Conservation (phyloP, 1,140 invertebrate species). For the Euglossa dilemma region DNA sequence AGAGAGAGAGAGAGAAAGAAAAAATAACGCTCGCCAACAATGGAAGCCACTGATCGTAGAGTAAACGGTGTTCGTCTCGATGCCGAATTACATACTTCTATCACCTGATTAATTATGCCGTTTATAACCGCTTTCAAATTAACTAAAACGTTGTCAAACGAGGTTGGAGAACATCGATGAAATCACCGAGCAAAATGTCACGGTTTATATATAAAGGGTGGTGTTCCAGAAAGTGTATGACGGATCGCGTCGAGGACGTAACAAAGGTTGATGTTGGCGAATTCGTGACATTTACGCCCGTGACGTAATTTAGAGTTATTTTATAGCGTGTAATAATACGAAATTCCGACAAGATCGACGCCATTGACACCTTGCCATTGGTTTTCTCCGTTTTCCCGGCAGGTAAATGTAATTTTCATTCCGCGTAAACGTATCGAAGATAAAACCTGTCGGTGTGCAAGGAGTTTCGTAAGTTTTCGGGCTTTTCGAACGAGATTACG, state of each 20-base stretch:
- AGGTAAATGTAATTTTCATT: no score
- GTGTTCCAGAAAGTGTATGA: constrained; percentile 40
- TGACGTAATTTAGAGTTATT: constrained; percentile 46
- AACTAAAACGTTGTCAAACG: not conserved
- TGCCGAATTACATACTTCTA: no score
- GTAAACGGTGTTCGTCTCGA: no score
- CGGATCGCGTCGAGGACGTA: constrained; percentile 22
- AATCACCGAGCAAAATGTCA: constrained; percentile 40
- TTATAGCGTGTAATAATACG: not conserved
- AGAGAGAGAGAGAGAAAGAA: not conserved
- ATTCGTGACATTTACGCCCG: constrained; percentile 46
- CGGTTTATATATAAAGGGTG: constrained; percentile 42
- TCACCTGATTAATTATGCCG: not conserved
- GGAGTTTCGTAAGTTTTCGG: not conserved
- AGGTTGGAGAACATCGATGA: constrained; percentile 7
- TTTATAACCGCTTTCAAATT: not conserved
- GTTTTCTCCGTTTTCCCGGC: no score
- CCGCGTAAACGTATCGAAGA: not conserved
- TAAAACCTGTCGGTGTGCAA: not conserved
- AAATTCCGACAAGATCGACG: not conserved
- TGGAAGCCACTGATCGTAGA: no score
- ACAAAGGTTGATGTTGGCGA: constrained; percentile 46
- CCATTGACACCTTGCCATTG: no score
- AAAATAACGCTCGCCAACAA: not conserved
- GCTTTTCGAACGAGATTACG: not conserved